phyloP scores from a whole-genome alignment of 2,888 invertebrate species.

The Sipha maydis region DNA sequence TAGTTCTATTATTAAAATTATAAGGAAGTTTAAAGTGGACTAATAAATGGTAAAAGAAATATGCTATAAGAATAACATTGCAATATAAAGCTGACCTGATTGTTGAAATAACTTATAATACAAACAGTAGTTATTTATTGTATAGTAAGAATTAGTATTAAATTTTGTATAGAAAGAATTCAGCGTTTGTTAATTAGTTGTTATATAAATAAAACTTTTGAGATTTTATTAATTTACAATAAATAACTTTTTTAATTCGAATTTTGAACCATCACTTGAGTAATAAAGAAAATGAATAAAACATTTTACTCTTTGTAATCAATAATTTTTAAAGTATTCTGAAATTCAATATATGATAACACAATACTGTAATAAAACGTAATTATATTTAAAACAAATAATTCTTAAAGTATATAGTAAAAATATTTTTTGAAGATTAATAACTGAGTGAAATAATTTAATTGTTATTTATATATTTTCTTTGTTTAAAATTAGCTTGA shows the following conservation, averaged over 20 bases:
- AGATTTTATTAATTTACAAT: not conserved
- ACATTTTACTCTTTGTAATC: not conserved
- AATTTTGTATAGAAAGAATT: too few relatives aligned
- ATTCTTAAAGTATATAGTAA: not conserved
- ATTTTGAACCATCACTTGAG: not conserved
- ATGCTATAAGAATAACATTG: too few relatives aligned
- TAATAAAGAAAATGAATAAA: not conserved
- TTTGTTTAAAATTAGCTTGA: not conserved
- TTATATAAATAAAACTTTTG: not conserved
- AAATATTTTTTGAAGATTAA: not conserved
- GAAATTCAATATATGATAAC: not conserved
- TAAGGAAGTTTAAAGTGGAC: not conserved
- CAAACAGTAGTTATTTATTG: too few relatives aligned
- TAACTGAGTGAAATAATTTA: not conserved
- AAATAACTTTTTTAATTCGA: not conserved
- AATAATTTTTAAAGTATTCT: not conserved
- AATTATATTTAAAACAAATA: not conserved
- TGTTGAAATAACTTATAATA: too few relatives aligned
- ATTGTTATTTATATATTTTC: not conserved
- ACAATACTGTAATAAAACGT: not conserved
- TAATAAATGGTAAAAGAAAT: not conserved
- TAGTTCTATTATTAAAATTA: not conserved
- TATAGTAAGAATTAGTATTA: too few relatives aligned
- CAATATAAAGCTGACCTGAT: too few relatives aligned
- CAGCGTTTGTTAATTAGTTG: not conserved